A percentile compares a stretch with the other conserved stretches of the same genome.
Evolutionary conservation across 2,113 vertebrate species (phyloP).

Genomic region (Stigmatopora nigra): DNA sequence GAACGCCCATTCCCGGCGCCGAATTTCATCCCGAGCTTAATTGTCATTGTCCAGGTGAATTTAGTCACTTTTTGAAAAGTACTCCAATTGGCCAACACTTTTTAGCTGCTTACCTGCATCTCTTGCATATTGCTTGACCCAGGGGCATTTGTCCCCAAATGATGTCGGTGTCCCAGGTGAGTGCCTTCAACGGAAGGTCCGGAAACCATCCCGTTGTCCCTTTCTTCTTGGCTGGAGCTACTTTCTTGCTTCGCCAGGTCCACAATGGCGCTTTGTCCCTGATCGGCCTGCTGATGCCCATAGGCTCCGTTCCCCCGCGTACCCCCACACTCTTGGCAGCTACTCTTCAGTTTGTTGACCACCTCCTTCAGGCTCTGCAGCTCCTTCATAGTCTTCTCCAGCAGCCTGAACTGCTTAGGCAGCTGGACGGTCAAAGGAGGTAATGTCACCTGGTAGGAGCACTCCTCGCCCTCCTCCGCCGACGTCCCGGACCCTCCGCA

Average conservation of each 20-base stretch:
- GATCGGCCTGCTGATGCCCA: slow-evolving; percentile 59
- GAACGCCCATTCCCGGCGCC: slow-evolving; percentile 25
- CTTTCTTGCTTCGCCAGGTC: slow-evolving; percentile 60
- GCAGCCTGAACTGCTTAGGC: slow-evolving; percentile 77
- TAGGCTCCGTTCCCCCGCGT: slow-evolving; percentile 67
- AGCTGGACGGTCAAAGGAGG: slow-evolving; percentile 85
- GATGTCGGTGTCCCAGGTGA: slow-evolving; percentile 48
- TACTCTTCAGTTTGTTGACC: slow-evolving; percentile 78
- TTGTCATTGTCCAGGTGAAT: no score
- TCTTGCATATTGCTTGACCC: slow-evolving; percentile 63
- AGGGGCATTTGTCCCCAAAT: slow-evolving; percentile 36
- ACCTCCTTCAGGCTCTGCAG: slow-evolving; percentile 82
- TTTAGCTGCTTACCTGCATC: slow-evolving; percentile 67
- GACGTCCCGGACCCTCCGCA: slow-evolving; percentile 62
- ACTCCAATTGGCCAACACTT: background rate
- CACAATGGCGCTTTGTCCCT: slow-evolving; percentile 38
- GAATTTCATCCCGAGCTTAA: no score
- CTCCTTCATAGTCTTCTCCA: slow-evolving; percentile 85
- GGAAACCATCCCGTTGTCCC: slow-evolving; percentile 40
- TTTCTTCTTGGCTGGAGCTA: slow-evolving; percentile 56
- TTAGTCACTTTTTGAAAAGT: background rate
- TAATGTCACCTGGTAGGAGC: slow-evolving; percentile 81
- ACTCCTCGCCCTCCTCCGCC: slow-evolving; percentile 71
- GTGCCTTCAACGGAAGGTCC: slow-evolving; percentile 30
- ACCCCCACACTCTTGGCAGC: slow-evolving; percentile 78